Percentiles rank a stretch among this genome's conserved stretches.
phyloP scores from a whole-genome alignment of 2,113 vertebrate genomes.

The Oncorhynchus nerka region DNA sequence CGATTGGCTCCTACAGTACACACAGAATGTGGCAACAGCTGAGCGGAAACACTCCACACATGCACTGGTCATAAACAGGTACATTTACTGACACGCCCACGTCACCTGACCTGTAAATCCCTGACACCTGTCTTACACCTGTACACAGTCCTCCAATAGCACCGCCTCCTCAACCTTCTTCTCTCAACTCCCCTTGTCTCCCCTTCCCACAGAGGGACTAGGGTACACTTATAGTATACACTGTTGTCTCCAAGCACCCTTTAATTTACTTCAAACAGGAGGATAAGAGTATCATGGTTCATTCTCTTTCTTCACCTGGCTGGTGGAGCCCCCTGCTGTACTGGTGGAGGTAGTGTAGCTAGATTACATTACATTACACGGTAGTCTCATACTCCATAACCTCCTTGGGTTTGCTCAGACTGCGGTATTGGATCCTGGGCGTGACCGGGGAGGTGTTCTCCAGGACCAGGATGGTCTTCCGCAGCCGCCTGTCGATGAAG shows the following conservation, averaged over 20 bases:
- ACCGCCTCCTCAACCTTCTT: not conserved
- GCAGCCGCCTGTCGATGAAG: slow-evolving; percentile 92
- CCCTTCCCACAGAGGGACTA: too few relatives aligned
- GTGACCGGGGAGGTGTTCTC: slow-evolving; percentile 87
- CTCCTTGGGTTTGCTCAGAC: slow-evolving; percentile 83
- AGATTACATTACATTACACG: slow-evolving; percentile 76
- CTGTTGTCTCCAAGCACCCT: too few relatives aligned
- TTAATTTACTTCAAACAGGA: too few relatives aligned
- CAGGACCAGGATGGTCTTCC: slow-evolving; percentile 93
- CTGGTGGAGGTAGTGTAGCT: too few relatives aligned
- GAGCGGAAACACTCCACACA: not conserved
- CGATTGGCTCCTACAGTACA: slow-evolving; percentile 6
- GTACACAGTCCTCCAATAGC: too few relatives aligned
- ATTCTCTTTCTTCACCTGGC: too few relatives aligned
- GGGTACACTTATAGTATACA: too few relatives aligned
- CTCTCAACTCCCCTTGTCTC: too few relatives aligned
- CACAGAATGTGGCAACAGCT: slow-evolving; percentile 6
- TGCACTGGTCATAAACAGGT: not conserved
- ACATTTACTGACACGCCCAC: not conserved
- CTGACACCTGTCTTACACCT: too few relatives aligned
- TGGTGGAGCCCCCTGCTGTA: too few relatives aligned
- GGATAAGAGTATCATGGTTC: too few relatives aligned
- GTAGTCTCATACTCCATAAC: slow-evolving; percentile 97
- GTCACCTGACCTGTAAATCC: too few relatives aligned
- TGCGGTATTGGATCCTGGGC: slow-evolving; percentile 91